phyloP scores from a whole-genome alignment of 2,888 invertebrate species.

The Sepioteuthis lessoniana region DNA sequence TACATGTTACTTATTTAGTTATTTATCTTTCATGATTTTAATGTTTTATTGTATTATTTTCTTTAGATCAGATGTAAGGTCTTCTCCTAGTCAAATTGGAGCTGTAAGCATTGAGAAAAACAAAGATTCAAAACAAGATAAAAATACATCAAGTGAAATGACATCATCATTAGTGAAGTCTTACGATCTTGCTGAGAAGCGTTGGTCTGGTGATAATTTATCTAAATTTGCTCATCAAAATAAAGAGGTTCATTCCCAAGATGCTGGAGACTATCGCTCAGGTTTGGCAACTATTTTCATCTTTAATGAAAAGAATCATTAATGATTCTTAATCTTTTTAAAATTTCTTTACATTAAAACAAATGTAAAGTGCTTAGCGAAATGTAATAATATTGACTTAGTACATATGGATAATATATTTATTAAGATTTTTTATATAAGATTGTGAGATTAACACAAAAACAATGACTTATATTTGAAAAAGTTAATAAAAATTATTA shows the following conservation, averaged over 20 bases:
- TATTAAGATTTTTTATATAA: too few relatives aligned
- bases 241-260: slow-evolving; percentile 58
- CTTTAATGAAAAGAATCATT: too few relatives aligned
- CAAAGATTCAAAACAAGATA: not conserved
- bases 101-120: not conserved
- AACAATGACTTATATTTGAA: too few relatives aligned
- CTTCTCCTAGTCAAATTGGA: slow-evolving; percentile 47
- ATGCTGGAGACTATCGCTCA: slow-evolving; percentile 61
- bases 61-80: slow-evolving; percentile 42
- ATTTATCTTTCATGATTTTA: not conserved
- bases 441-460: too few relatives aligned
- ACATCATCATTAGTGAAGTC: slow-evolving; percentile 24
- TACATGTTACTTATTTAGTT: not conserved
- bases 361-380: too few relatives aligned
- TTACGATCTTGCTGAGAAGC: not conserved
- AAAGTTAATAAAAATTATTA: too few relatives aligned
- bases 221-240: slow-evolving; percentile 55
- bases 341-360: too few relatives aligned
- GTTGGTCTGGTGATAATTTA: slow-evolving; percentile 44
- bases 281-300: slow-evolving; percentile 49
- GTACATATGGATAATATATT: too few relatives aligned
- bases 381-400: too few relatives aligned
- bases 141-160: not conserved
- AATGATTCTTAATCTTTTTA: too few relatives aligned
- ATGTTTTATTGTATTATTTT: not conserved